Conservation (phyloP, 2,797 vertebrate genomes). For the Megalops cyprinoides region DNA sequence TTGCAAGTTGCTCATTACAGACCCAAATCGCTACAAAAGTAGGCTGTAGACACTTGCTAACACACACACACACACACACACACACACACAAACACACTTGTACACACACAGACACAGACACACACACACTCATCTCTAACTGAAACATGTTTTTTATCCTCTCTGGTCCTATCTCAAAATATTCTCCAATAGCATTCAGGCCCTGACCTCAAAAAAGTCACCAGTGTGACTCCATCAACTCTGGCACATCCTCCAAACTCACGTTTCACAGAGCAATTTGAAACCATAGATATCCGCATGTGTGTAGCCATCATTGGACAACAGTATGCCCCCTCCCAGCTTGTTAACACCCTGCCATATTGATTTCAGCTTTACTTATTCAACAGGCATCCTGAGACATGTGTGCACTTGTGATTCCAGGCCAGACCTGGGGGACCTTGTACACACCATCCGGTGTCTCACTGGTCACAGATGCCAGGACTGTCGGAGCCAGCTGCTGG, state of each 20-base stretch:
- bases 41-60: slow-evolving; percentile 27
- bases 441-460: too few species aligned
- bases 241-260: background rate
- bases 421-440: too few species aligned
- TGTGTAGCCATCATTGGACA: too few species aligned
- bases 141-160: background rate
- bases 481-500: too few species aligned
- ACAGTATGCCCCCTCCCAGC: too few species aligned
- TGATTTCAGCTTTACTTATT: too few species aligned
- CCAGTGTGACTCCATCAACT: background rate
- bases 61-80: background rate
- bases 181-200: background rate
- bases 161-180: background rate
- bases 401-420: too few species aligned
- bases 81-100: background rate
- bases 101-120: background rate
- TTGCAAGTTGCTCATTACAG: slow-evolving; percentile 58
- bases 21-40: slow-evolving; percentile 44
- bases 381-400: too few species aligned
- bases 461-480: too few species aligned
- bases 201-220: background rate
- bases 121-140: background rate
- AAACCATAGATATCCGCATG: background rate
- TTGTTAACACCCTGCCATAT: too few species aligned
- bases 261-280: background rate